Evolutionary conservation across 2,888 invertebrate species (phyloP).

Genomic region (Epinotia brunnichana): DNA sequence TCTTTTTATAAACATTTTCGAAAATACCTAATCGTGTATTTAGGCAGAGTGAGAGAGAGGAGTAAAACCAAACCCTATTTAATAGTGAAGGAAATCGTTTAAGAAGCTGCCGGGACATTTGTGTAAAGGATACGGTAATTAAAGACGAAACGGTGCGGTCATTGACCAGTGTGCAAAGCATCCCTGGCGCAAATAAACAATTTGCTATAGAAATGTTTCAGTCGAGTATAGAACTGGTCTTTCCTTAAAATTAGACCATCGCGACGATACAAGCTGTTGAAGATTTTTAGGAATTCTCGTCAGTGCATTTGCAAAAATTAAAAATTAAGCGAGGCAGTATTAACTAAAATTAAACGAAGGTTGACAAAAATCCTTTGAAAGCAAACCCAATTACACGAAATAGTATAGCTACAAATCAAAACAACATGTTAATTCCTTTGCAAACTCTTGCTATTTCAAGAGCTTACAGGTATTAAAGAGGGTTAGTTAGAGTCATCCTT

Average conservation of each 20-base stretch:
- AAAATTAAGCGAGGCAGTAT: too few relatives aligned
- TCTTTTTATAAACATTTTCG: too few relatives aligned
- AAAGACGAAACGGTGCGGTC: slow-evolving; percentile 59
- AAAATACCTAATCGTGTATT: too few relatives aligned
- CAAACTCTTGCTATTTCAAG: slow-evolving; percentile 10
- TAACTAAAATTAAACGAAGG: background rate
- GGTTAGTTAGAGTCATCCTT: slow-evolving; percentile 30
- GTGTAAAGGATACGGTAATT: slow-evolving; percentile 55
- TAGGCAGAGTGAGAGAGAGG: too few relatives aligned
- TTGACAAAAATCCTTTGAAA: background rate
- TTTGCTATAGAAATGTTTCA: slow-evolving; percentile 45
- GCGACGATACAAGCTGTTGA: too few relatives aligned
- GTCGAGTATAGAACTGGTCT: slow-evolving; percentile 4
- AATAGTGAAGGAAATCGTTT: slow-evolving; percentile 38
- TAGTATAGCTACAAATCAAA: background rate
- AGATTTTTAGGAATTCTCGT: background rate
- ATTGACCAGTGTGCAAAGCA: slow-evolving; percentile 62
- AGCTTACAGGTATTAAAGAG: slow-evolving; percentile 10
- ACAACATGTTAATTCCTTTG: background rate
- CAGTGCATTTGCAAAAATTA: background rate
- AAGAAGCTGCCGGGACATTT: slow-evolving; percentile 50
- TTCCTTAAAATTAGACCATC: too few relatives aligned
- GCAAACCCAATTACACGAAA: background rate
- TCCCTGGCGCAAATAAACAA: slow-evolving; percentile 47
- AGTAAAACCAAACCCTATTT: slow-evolving; percentile 2